phyloP scores from a whole-genome alignment of 2,797 vertebrate species.

The Alcedo quadribrachys region DNA sequence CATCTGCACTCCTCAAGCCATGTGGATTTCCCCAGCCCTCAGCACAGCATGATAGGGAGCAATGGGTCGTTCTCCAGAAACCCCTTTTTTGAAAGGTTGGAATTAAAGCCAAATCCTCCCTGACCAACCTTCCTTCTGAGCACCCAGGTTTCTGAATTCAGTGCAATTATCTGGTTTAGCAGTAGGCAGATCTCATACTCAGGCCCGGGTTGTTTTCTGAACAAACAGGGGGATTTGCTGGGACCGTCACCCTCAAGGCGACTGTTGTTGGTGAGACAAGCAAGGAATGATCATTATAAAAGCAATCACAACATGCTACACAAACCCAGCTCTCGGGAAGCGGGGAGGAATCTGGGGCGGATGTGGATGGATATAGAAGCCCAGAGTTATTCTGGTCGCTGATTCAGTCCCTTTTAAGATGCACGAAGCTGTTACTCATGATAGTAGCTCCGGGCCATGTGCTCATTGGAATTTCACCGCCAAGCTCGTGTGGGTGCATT shows the following conservation, averaged over 20 bases:
- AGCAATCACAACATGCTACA: neutral
- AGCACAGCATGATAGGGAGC: accelerated
- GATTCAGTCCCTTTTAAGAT: neutral
- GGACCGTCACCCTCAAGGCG: neutral
- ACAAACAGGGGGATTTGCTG: neutral
- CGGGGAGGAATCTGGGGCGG: neutral
- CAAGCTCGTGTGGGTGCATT: neutral
- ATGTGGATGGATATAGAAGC: neutral
- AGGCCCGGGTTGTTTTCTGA: neutral
- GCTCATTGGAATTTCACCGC: neutral
- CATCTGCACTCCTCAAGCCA: accelerated
- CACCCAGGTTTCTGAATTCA: neutral
- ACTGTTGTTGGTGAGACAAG: neutral
- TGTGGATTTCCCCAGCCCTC: neutral
- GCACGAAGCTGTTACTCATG: neutral
- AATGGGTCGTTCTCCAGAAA: neutral
- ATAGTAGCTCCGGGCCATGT: neutral
- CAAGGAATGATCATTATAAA: neutral
- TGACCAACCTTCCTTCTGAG: neutral
- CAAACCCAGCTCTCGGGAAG: neutral
- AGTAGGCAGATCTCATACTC: neutral
- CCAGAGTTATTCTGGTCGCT: conserved; percentile 2
- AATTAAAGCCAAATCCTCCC: neutral
- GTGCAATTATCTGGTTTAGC: accelerated
- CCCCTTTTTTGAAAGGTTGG: neutral